These are phyloP conservation scores for Grammomys surdaster DNA, from an alignment of 2,113 vertebrate genomes.

Conservation along the genomic window DNA sequence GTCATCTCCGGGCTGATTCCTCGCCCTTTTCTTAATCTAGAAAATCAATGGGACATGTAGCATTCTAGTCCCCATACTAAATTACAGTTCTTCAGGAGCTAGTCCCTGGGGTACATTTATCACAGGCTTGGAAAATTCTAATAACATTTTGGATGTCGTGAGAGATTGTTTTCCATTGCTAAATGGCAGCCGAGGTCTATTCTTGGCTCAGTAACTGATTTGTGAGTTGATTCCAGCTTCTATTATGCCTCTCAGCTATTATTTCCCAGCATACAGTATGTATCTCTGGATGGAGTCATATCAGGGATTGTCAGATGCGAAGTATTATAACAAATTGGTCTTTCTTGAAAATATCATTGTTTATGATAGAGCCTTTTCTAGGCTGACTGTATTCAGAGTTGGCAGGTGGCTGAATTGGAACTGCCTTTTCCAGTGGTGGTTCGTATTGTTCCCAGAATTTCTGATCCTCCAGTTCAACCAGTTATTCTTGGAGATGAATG, in stretches of 20 bases:
- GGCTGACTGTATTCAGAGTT: neutral
- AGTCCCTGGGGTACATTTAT: slow-evolving; percentile 27
- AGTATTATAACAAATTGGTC: neutral
- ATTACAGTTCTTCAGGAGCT: slow-evolving; percentile 56
- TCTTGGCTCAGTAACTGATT: slow-evolving; percentile 52
- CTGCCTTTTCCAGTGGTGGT: neutral
- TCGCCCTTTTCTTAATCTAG: slow-evolving; percentile 23
- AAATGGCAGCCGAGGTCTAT: slow-evolving; percentile 53
- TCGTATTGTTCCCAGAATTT: neutral
- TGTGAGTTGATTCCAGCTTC: neutral
- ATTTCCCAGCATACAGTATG: slow-evolving; percentile 30
- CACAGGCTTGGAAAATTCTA: slow-evolving; percentile 36
- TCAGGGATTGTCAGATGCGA: neutral
- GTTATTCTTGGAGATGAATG: neutral
- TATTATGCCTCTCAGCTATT: neutral
- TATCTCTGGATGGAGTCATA: neutral
- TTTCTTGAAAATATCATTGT: slow-evolving; percentile 13
- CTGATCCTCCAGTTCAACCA: neutral
- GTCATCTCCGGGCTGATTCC: slow-evolving; percentile 32
- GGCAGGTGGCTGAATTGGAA: neutral
- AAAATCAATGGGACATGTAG: slow-evolving; percentile 34
- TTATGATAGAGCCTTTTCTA: neutral
- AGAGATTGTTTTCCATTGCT: slow-evolving; percentile 53
- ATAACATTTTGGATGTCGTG: slow-evolving; percentile 10
- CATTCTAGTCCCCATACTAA: slow-evolving; percentile 41